Percentiles rank a stretch among this genome's conserved stretches.
These are phyloP conservation scores for Lampropteryx suffumata DNA, from an alignment of 2,888 invertebrate genomes.

Conservation along the genomic window DNA sequence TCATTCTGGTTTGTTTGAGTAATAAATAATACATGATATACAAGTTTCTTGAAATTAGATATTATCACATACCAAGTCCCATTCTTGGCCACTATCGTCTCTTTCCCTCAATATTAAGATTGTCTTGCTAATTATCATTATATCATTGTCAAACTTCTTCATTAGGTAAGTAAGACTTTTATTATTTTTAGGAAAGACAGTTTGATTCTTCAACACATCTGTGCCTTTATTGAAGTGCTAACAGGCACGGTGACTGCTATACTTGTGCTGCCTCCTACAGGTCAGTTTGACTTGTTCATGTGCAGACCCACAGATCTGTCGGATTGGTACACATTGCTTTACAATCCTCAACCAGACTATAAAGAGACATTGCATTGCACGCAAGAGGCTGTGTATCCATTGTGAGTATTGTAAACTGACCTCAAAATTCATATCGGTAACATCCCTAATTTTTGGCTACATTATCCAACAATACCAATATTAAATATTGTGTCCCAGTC, in stretches of 20 bases:
- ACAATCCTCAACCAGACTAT: constrained; percentile 97
- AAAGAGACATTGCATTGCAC: constrained; percentile 95
- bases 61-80: too few species aligned
- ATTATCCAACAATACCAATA: too few species aligned
- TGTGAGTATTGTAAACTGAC: constrained; percentile 84
- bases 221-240: constrained; percentile 91
- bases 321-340: constrained; percentile 98
- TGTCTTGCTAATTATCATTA: too few species aligned
- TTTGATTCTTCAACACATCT: constrained; percentile 89
- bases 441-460: too few species aligned
- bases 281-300: constrained; percentile 88
- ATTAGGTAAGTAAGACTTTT: neutral
- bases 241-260: constrained; percentile 90
- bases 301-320: constrained; percentile 91
- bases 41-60: too few species aligned
- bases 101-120: too few species aligned
- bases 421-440: too few species aligned
- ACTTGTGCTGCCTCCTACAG: constrained; percentile 91
- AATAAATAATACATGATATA: too few species aligned
- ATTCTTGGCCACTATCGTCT: too few species aligned
- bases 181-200: constrained; percentile 86
- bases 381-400: constrained; percentile 98
- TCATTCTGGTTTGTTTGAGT: too few species aligned
- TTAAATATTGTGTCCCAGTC: too few species aligned
- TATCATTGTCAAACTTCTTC: neutral